phyloP scores from a whole-genome alignment of 2,113 vertebrate genomes.

The Malaclemys terrapin region DNA sequence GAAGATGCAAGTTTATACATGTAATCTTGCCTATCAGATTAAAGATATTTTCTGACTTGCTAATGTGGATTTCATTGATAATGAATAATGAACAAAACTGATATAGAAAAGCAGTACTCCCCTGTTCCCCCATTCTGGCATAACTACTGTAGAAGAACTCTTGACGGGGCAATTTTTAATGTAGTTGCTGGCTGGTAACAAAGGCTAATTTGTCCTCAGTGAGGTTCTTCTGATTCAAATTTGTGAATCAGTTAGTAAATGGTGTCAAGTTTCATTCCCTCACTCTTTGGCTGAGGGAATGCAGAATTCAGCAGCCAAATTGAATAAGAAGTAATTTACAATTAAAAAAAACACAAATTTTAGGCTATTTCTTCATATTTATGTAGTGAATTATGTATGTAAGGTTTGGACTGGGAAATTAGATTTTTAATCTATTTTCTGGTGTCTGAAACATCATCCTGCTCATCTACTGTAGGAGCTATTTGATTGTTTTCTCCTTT shows the following conservation, averaged over 20 bases:
- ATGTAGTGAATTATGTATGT: not conserved
- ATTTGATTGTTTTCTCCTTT: not conserved
- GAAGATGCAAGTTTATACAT: not conserved
- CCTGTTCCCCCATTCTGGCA: not conserved
- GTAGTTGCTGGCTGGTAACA: not conserved
- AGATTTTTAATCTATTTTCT: not conserved
- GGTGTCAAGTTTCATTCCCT: not conserved
- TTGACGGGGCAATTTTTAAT: not conserved
- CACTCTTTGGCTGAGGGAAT: not conserved
- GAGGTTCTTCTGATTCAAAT: not conserved
- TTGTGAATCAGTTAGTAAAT: not conserved
- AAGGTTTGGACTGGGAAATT: not conserved
- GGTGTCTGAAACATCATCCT: not conserved
- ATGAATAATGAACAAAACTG: not conserved
- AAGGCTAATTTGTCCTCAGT: not conserved
- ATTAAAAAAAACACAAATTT: not conserved
- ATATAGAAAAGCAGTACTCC: not conserved
- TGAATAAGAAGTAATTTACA: not conserved
- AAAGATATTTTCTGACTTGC: not conserved
- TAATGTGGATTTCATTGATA: not conserved
- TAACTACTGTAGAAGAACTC: not conserved
- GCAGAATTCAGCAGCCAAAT: not conserved
- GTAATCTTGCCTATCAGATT: not conserved
- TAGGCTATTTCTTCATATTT: not conserved
- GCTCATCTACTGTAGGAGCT: not conserved